A percentile compares a stretch with the other conserved stretches of the same genome.
Evolutionary conservation across 1,140 invertebrate species (phyloP).

Genomic region (Drosophila funebris): DNA sequence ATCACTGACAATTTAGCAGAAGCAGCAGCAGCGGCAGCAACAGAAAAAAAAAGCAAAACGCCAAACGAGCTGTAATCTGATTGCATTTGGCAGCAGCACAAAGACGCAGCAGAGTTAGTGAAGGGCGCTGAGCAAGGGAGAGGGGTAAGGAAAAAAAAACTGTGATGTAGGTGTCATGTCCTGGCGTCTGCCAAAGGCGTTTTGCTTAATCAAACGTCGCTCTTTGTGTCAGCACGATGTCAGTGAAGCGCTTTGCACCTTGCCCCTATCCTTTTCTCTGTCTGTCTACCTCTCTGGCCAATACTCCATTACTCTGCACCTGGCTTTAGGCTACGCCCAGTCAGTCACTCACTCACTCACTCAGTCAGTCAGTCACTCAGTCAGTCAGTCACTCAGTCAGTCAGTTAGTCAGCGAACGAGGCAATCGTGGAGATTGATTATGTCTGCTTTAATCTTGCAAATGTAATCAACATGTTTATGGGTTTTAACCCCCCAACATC

Average conservation of each 20-base stretch:
- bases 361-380: conserved; percentile 21
- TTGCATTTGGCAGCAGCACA: conserved; percentile 71
- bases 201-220: conserved; percentile 70
- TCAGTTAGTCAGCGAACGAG: conserved; percentile 23
- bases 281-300: neutral
- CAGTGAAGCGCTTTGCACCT: conserved; percentile 48
- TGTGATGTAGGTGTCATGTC: conserved; percentile 45
- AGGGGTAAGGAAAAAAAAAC: neutral
- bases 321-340: conserved; percentile 25
- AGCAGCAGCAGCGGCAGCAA: conserved; percentile 8
- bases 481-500: neutral
- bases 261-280: neutral
- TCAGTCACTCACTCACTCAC: conserved; percentile 20
- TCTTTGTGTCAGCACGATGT: conserved; percentile 70
- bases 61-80: conserved; percentile 72
- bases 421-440: conserved; percentile 68
- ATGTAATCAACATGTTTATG: conserved; percentile 56
- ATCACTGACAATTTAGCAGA: conserved; percentile 63
- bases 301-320: conserved; percentile 28
- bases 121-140: neutral
- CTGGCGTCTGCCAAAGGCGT: conserved; percentile 63
- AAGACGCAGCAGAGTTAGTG: conserved; percentile 17
- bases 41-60: conserved; percentile 11
- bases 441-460: conserved; percentile 61
- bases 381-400: conserved; percentile 21